Base-by-base conservation (phyloP, 2,113 vertebrate species). In the Takifugu flavidus region DNA sequence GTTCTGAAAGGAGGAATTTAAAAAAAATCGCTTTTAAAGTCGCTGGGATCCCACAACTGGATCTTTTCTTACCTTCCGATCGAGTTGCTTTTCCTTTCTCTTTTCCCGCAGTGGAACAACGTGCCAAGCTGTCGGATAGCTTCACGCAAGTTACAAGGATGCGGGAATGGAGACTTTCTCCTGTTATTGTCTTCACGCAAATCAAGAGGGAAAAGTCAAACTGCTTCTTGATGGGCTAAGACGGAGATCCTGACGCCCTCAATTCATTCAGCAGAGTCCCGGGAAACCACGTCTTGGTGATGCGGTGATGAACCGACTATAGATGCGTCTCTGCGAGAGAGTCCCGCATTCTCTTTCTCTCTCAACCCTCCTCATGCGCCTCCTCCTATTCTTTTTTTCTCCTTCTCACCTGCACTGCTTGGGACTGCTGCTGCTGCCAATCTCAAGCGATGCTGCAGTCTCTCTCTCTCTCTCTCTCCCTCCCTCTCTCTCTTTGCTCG, bases 401-500 rank as follows among this genome's bases (percentile, higher is more conserved):
- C 20, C 47, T 84, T 91, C 86, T 92, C 93, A 95, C 94, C 96
- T 96, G 95, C 93, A 91, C 94, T 93, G 93, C 93, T 89, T 87
- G 91, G 91, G 92, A 92, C 91, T 91, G 92, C 92, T 84, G 78
- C 78, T 85, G 70, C 81, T 73, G 73, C 74, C 65, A 65, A 89
- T 92, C 93, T 90, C 89, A 88, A 91, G 93, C 92, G 94, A 95
- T 94, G 93, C 94, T 95, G 94, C 95, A 94, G 93, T 91, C 90
- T 91, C 90, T 82, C 87, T 72, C 88, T 70, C 71, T 79, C 74
- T 64, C 79, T 55, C 53, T 54, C 70, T 31, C 61, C 45, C 62
- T 56, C 66, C 25, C 58, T 56, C 72, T 60, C 80, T 49, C 50
- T 70, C 78, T 89, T 79, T 39, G 70, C 79, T 56, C 90, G 88